These are phyloP conservation scores for Cyclophora punctaria DNA, from an alignment of 2,888 invertebrate species.

Conservation along the genomic window DNA sequence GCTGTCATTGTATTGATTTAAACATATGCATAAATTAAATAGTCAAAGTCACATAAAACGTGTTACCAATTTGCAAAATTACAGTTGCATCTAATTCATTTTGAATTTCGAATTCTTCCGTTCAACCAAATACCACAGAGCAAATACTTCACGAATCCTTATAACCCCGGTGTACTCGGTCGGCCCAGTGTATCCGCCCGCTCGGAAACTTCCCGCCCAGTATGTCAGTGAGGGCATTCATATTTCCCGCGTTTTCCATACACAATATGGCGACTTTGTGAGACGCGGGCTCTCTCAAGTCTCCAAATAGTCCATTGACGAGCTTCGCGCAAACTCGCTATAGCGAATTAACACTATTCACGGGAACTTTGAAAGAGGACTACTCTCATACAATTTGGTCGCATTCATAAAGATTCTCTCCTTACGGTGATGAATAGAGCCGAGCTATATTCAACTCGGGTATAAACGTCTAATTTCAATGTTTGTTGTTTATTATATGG, in stretches of 20 bases:
- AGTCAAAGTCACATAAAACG: too few relatives aligned
- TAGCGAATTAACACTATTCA: constrained; percentile 76
- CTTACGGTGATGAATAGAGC: constrained; percentile 67
- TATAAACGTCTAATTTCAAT: constrained; percentile 40
- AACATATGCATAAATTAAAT: too few relatives aligned
- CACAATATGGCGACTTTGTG: constrained; percentile 66
- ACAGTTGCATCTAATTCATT: too few relatives aligned
- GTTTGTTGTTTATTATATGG: neutral
- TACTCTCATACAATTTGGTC: constrained; percentile 75
- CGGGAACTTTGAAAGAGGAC: constrained; percentile 72
- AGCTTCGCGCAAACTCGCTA: constrained; percentile 71
- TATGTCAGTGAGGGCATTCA: constrained; percentile 54
- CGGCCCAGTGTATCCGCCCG: neutral
- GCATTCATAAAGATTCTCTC: constrained; percentile 74
- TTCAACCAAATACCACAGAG: neutral
- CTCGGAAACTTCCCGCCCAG: constrained; percentile 25
- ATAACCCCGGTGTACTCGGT: neutral
- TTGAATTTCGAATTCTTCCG: neutral
- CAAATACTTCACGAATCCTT: too few relatives aligned
- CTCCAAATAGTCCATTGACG: constrained; percentile 72
- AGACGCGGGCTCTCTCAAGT: constrained; percentile 50
- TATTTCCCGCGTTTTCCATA: constrained; percentile 70
- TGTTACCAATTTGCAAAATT: too few relatives aligned
- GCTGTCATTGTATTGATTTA: too few relatives aligned
- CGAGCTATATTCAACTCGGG: constrained; percentile 49